phyloP scores from a whole-genome alignment of 2,113 vertebrate genomes.

The Pteruthius melanotis region DNA sequence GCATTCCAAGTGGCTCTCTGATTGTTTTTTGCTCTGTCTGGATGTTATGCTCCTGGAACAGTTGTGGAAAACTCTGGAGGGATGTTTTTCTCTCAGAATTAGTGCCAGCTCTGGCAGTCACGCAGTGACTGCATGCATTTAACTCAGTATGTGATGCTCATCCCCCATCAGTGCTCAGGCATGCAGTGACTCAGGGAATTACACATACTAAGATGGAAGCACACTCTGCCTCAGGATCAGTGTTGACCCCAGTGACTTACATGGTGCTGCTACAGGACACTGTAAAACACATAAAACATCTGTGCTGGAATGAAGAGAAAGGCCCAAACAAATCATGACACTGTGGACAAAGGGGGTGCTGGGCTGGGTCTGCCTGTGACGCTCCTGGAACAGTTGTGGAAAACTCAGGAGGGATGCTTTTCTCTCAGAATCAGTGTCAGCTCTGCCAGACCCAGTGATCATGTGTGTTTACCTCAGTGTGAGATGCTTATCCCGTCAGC shows the following conservation, averaged over 20 bases:
- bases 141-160: not conserved
- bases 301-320: not conserved
- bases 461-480: rapidly evolving
- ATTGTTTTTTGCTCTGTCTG: not conserved
- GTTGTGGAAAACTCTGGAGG: not conserved
- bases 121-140: rapidly evolving
- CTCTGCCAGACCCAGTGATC: not conserved
- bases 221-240: not conserved
- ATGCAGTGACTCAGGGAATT: not conserved
- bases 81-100: not conserved
- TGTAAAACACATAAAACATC: not conserved
- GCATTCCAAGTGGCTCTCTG: not conserved
- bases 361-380: not conserved
- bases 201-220: not conserved
- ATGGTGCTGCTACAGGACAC: not conserved
- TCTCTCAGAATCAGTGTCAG: not conserved
- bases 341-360: not conserved
- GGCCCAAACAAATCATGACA: not conserved
- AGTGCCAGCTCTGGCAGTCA: not conserved
- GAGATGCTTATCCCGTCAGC: not conserved
- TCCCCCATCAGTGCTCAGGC: not conserved
- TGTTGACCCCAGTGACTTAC: not conserved
- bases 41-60: not conserved
- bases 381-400: not conserved
- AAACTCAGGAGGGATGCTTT: constrained; percentile 7